Percentiles rank a stretch among this genome's conserved stretches.
phyloP scores from a whole-genome alignment of 2,113 vertebrate species.

The Onychorhynchus coronatus region DNA sequence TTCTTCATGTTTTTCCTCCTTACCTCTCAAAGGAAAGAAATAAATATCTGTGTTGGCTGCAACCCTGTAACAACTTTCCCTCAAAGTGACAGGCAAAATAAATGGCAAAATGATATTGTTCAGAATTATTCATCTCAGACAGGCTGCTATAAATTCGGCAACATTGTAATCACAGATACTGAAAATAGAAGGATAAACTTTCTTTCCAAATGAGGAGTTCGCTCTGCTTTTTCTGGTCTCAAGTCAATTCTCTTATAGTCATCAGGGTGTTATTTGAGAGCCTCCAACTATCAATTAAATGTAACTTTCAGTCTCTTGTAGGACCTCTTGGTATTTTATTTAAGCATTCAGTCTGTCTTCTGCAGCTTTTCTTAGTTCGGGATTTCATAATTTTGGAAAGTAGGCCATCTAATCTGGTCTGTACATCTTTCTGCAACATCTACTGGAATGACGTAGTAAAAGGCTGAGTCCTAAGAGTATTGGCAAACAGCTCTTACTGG shows the following conservation, averaged over 20 bases:
- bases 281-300: constrained; percentile 14
- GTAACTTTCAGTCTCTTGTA: not conserved
- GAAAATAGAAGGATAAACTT: constrained; percentile 23
- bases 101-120: constrained; percentile 21
- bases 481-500: not conserved
- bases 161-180: not conserved
- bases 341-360: not conserved
- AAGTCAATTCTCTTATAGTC: not conserved
- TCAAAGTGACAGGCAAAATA: constrained; percentile 9
- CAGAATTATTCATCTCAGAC: not conserved
- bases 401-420: not conserved
- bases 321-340: not conserved
- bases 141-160: not conserved
- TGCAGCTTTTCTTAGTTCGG: constrained; percentile 5
- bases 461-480: not conserved
- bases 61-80: not conserved
- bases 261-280: not conserved
- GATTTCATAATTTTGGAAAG: constrained; percentile 9
- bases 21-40: not conserved
- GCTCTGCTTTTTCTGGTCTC: not conserved
- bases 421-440: not conserved
- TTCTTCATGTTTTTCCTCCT: not conserved
- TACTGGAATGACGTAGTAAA: not conserved
- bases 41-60: constrained; percentile 5
- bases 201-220: constrained; percentile 13